A percentile compares a stretch with the other conserved stretches of the same genome.
phyloP scores from a whole-genome alignment of 2,113 vertebrate genomes.

The Vanacampus margaritifer region DNA sequence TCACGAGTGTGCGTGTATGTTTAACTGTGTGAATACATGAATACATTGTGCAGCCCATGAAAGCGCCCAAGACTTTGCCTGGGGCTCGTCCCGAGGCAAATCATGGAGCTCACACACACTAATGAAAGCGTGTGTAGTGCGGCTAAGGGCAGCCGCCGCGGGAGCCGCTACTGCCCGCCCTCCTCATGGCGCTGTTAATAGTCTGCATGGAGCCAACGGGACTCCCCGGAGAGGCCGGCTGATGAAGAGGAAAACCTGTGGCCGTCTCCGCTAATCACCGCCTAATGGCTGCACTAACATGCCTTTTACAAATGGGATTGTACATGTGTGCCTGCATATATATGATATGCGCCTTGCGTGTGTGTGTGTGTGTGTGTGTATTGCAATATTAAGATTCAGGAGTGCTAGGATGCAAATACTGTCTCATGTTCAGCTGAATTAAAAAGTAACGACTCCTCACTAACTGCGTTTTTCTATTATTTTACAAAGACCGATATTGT shows the following conservation, averaged over 20 bases:
- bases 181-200: constrained; percentile 66
- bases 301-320: constrained; percentile 53
- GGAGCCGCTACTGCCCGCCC: constrained; percentile 63
- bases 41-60: constrained; percentile 65
- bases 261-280: constrained; percentile 65
- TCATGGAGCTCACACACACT: constrained; percentile 73
- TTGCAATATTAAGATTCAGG: neutral
- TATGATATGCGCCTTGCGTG: neutral
- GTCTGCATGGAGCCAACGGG: constrained; percentile 64
- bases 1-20: constrained; percentile 36
- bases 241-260: constrained; percentile 73
- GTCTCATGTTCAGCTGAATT: neutral
- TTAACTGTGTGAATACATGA: constrained; percentile 63
- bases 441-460: neutral
- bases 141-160: constrained; percentile 71
- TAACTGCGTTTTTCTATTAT: too few relatives aligned
- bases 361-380: neutral
- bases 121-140: constrained; percentile 72
- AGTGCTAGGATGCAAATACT: neutral
- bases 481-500: too few relatives aligned
- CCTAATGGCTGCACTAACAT: constrained; percentile 66
- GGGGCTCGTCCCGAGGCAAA: constrained; percentile 76
- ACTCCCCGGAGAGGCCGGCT: constrained; percentile 64
- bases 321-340: constrained; percentile 8
- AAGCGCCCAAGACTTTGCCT: constrained; percentile 59